Evolutionary conservation across 2,113 vertebrate species (phyloP), one percentile per base, ranked within the genome.

Genomic region (Trematocara nigrifrons): DNA sequence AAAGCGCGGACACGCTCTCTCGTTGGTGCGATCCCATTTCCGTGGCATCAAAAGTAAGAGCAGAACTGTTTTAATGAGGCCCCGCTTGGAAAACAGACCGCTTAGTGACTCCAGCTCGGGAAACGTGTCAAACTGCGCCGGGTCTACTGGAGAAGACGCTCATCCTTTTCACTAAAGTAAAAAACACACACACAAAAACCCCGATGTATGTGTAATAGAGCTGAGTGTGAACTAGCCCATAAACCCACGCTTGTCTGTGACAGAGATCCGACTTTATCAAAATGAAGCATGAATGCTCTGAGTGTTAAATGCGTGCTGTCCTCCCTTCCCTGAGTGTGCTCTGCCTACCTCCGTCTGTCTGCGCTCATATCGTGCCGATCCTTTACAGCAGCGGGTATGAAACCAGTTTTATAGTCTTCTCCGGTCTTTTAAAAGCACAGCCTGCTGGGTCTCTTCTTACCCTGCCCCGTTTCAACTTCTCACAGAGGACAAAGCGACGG

Each of bases 391-490:
- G 93, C 90, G 87, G 91, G 92, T 87, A 93, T 92, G 90, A 89
- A 89, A 91, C 81, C 88, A 54, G 87, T 94, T 95, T 95, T 94
- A 94, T 95, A 95, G 92, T 91, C 92, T 94, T 85, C 87, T 79
- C 79, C 52, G 91, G 85, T 92, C 88, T 89, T 91, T 93, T 79
- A 88, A 95, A 90, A 91, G 91, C 89, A 52, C 90, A 91, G 90
- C 89, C 91, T 84, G 89, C 89, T 88, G 81, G 49, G 54, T 92
- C 59, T 79, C 45, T 91, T 51, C 81, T 64, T 56, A 77, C 79
- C 91, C 93, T 90, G 87, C 92, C 90, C 93, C 31, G 90, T 90
- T 91, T 74, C 81, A 80, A 79, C 79, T 87, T 61, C 89, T 82
- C 78, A 47, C 85, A 13, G 38, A 89, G 83, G 71, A 94, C 93